Percentiles rank a stretch among this genome's conserved stretches.
Evolutionary conservation across 2,797 vertebrate genomes (phyloP).

Genomic region (Oryzias dopingdopingensis): DNA sequence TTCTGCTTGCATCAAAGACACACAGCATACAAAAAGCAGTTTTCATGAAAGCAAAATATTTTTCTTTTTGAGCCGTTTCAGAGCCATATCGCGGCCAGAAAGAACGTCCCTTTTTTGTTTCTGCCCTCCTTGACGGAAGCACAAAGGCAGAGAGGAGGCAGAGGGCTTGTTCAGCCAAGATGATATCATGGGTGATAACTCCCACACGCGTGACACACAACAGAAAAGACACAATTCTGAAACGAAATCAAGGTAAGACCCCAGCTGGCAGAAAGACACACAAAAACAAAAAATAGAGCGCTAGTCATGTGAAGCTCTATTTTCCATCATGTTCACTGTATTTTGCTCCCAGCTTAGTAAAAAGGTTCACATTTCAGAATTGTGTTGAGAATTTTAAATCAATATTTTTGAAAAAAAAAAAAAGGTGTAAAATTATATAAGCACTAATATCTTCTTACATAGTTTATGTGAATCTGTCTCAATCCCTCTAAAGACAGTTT

Average conservation of each 20-base stretch:
- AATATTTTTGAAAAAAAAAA: no score
- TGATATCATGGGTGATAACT: slow-evolving; percentile 32
- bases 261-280: neutral
- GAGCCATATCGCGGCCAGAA: slow-evolving; percentile 6
- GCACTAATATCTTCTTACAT: no score
- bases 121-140: slow-evolving; percentile 26
- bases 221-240: slow-evolving; percentile 18
- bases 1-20: slow-evolving; percentile 11
- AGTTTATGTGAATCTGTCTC: slow-evolving; percentile 15
- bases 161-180: slow-evolving; percentile 41
- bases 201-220: slow-evolving; percentile 37
- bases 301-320: no score
- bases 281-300: neutral
- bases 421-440: no score
- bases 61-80: no score
- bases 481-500: slow-evolving; percentile 7
- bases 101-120: slow-evolving; percentile 8
- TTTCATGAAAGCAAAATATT: no score
- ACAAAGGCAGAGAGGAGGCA: slow-evolving; percentile 31
- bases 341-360: no score
- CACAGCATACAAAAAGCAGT: slow-evolving; percentile 2
- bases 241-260: slow-evolving; percentile 15
- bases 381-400: no score
- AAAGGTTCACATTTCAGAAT: no score
- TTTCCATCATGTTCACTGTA: neutral